Percentiles rank a stretch among this genome's conserved stretches.
Conservation (phyloP, 2,113 vertebrate genomes). For the Paramisgurnus dabryanus region DNA sequence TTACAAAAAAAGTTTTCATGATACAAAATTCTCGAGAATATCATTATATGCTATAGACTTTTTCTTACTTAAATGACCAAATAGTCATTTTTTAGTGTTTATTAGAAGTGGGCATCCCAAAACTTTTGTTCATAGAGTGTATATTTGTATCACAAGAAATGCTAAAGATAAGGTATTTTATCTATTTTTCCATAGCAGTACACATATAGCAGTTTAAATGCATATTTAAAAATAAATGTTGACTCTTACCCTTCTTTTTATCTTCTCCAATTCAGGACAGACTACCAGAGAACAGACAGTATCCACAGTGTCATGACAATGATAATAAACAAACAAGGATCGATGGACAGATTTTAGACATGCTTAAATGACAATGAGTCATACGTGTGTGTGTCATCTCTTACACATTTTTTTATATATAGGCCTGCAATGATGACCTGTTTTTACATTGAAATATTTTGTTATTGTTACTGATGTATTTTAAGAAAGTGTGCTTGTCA, state of each 20-base stretch:
- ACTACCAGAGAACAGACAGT: constrained; percentile 17
- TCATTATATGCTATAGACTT: too few species aligned
- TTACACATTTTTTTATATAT: not conserved
- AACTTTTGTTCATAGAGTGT: not conserved
- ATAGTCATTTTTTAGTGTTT: too few species aligned
- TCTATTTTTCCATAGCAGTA: not conserved
- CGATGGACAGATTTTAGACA: not conserved
- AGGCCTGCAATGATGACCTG: not conserved
- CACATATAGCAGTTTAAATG: not conserved
- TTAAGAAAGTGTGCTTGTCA: not conserved
- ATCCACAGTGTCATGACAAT: constrained; percentile 37
- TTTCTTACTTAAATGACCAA: too few species aligned
- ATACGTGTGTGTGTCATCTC: not conserved
- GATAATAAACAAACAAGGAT: not conserved
- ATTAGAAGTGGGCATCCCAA: too few species aligned
- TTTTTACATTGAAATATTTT: not conserved
- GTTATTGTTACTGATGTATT: not conserved
- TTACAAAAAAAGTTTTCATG: too few species aligned
- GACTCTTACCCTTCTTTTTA: not conserved
- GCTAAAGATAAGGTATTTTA: not conserved
- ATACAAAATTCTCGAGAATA: too few species aligned
- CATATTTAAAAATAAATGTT: not conserved
- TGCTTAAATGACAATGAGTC: not conserved
- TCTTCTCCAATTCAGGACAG: constrained; percentile 30
- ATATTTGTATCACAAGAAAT: not conserved